Evolutionary conservation across 2,888 invertebrate genomes (phyloP).

Genomic region (Tetranychus piercei): DNA sequence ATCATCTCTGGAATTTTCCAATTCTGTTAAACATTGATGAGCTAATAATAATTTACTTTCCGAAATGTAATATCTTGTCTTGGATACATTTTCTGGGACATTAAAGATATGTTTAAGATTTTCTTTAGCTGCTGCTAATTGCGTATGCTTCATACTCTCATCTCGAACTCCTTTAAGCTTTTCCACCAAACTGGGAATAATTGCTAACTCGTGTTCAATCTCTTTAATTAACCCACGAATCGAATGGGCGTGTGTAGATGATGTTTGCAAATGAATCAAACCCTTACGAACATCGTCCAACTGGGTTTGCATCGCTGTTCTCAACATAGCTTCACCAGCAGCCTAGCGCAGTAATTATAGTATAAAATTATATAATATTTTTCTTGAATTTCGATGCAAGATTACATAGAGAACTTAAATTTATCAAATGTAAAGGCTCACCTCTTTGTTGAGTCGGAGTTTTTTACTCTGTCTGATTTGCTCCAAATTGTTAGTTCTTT

Average conservation of each 20-base stretch:
- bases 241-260: conserved; percentile 56
- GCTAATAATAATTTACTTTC: conserved; percentile 86
- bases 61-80: conserved; percentile 77
- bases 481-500: conserved; percentile 83
- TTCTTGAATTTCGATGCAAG: conserved; percentile 13
- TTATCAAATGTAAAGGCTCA: conserved; percentile 22
- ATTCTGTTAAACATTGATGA: conserved; percentile 71
- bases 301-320: conserved; percentile 96
- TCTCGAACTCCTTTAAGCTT: conserved; percentile 66
- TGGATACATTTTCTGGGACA: conserved; percentile 84
- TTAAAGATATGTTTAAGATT: conserved; percentile 95
- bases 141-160: conserved; percentile 84
- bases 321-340: conserved; percentile 79
- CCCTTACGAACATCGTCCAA: conserved; percentile 88
- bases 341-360: conserved; percentile 38
- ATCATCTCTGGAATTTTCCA: conserved; percentile 91
- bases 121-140: conserved; percentile 87
- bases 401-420: too few relatives aligned
- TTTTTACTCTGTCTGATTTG: conserved; percentile 44
- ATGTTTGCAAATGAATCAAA: conserved; percentile 65
- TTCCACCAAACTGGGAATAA: conserved; percentile 58
- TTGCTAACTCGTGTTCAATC: conserved; percentile 52
- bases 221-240: conserved; percentile 52
- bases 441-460: conserved; percentile 38
- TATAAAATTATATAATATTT: conserved; percentile 5